Evolutionary conservation across 2,113 vertebrate genomes (phyloP), one percentile per base, ranked within the genome.

Genomic region (Tragelaphus imberbis): DNA sequence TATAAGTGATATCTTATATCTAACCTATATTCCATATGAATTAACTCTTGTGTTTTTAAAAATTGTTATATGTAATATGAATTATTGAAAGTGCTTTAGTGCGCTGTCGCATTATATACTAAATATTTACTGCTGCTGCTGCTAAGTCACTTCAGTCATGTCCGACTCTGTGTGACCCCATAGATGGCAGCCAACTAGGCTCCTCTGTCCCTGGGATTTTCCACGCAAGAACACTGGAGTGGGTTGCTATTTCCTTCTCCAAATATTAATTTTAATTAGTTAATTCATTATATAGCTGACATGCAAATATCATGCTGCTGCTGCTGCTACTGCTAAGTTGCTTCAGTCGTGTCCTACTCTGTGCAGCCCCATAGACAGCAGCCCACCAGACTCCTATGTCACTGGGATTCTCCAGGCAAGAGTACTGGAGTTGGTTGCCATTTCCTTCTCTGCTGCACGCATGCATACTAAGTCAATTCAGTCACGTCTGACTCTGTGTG

Each of bases 341-440:
- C 19, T 71, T 71, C 33, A 21, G n/a, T 71, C 1, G 0, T 71
- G 19, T 36, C 4, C 19, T 11, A 12, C 9, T 71, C 65, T 71
- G 65, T 71, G 19, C 4, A 6, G 21, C 5, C 68, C 68, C 68
- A 71, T 71, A 71, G 9, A 71, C 0, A 2, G n/a, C n/a, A 36
- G n/a, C 68, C 68, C n/a, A 71, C 19, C 68, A 71, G 68, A 10
- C 68, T 71, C n/a, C 68, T 71, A 4, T 71, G 19, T 71, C 1
- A 1, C 68, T 68, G 19, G 10, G 10, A 71, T 71, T 36, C 68
- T 71, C 68, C 1, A 71, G n/a, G 68, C 68, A 71, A 71, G 19
- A 40, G 40, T 6, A 71, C 10, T 21, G 7, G 68, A 71, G 17
- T 21, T 19, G 33, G 17, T 36, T 36, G 65, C 33, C 65, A 36